A percentile compares a stretch with the other conserved stretches of the same genome.
Conservation (phyloP, 2,888 invertebrate genomes). For the Molanna angustata region DNA sequence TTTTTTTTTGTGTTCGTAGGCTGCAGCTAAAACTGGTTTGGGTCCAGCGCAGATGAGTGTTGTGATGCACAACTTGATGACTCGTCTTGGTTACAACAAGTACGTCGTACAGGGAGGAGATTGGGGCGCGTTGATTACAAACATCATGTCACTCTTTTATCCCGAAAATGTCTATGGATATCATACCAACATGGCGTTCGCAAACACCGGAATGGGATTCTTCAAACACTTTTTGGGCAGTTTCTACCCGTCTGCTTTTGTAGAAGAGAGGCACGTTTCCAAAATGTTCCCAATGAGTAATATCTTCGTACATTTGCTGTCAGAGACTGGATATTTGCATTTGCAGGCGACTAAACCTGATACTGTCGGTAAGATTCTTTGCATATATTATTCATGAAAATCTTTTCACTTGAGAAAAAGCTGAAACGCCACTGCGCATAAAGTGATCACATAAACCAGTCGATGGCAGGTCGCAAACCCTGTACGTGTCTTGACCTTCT, state of each 20-base stretch:
- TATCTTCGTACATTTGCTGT: slow-evolving; percentile 38
- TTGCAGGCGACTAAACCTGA: slow-evolving; percentile 81
- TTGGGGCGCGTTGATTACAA: slow-evolving; percentile 65
- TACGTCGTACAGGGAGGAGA: slow-evolving; percentile 69
- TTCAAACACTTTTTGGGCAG: slow-evolving; percentile 47
- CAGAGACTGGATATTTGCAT: slow-evolving; percentile 64
- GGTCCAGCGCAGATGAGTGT: slow-evolving; percentile 48
- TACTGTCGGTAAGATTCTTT: slow-evolving; percentile 64
- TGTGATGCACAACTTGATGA: slow-evolving; percentile 59
- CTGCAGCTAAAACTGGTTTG: slow-evolving; percentile 46
- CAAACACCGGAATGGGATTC: slow-evolving; percentile 36
- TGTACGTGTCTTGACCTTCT: too few relatives aligned
- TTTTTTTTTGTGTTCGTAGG: slow-evolving; percentile 28
- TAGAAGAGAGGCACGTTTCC: slow-evolving; percentile 47
- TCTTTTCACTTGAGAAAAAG: too few relatives aligned
- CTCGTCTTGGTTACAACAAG: slow-evolving; percentile 53
- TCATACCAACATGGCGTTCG: slow-evolving; percentile 52
- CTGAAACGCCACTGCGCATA: too few relatives aligned
- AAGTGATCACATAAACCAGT: too few relatives aligned
- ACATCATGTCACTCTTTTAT: slow-evolving; percentile 58
- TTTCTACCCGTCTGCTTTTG: slow-evolving; percentile 51
- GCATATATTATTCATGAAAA: too few relatives aligned
- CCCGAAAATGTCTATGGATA: slow-evolving; percentile 49
- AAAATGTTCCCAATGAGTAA: slow-evolving; percentile 53
- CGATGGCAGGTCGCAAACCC: too few relatives aligned